Conservation (phyloP, 2,797 vertebrate species). For the Craterocephalus amniculus region DNA sequence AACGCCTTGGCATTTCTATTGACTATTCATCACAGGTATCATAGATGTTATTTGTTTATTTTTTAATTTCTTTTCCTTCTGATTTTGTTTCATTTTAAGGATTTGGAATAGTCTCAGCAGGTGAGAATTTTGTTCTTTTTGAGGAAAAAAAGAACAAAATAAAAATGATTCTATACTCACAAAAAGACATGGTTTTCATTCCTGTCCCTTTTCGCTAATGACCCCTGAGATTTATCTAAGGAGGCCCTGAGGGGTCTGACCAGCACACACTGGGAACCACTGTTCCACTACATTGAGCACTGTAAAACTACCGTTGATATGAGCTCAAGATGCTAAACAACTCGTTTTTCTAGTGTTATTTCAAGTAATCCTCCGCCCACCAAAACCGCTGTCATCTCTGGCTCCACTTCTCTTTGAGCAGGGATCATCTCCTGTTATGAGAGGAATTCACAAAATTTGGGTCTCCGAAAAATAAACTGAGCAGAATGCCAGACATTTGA, state of each 20-base stretch:
- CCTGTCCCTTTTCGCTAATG: neutral
- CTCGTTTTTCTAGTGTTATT: conserved; percentile 10
- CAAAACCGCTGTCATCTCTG: neutral
- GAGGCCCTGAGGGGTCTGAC: neutral
- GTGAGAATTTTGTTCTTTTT: neutral
- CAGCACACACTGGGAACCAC: neutral
- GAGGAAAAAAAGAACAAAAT: conserved; percentile 8
- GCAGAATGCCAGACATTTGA: conserved; percentile 29
- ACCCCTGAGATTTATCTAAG: neutral
- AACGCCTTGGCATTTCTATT: neutral
- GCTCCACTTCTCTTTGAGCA: conserved; percentile 12
- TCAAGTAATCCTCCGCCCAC: neutral
- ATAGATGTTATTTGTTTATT: neutral
- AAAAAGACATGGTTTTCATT: conserved; percentile 3
- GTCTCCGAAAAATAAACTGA: conserved; percentile 32
- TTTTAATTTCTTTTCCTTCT: neutral
- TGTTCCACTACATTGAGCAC: conserved; percentile 7
- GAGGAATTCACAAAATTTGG: conserved; percentile 34
- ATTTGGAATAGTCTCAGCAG: neutral
- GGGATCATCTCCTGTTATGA: conserved; percentile 10
- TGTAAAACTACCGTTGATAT: conserved; percentile 14
- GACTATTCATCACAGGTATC: neutral
- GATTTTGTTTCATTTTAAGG: fast-evolving
- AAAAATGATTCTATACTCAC: conserved; percentile 4
- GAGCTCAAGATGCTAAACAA: conserved; percentile 1